phyloP scores from a whole-genome alignment of 2,113 vertebrate genomes.

The Boleophthalmus pectinirostris region DNA sequence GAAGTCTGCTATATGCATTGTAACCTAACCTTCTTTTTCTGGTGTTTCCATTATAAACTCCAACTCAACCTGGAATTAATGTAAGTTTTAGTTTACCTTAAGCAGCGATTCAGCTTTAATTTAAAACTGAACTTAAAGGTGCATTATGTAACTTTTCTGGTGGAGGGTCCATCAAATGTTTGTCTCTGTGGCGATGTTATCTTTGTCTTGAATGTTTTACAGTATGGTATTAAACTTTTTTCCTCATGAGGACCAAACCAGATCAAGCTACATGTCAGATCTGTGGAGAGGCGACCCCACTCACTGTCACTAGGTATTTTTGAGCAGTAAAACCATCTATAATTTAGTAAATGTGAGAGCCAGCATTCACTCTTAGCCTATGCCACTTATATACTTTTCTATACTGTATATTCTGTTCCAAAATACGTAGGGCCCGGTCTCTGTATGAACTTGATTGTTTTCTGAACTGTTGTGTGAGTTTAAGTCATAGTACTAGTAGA shows the following conservation, averaged over 20 bases:
- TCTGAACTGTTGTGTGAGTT: constrained; percentile 44
- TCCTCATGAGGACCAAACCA: too few relatives aligned
- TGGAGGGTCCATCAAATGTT: too few relatives aligned
- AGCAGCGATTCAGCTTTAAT: background rate
- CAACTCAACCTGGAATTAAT: background rate
- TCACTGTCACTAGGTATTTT: too few relatives aligned
- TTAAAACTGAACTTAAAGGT: too few relatives aligned
- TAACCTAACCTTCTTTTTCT: background rate
- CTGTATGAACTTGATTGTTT: constrained; percentile 40
- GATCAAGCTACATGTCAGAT: too few relatives aligned
- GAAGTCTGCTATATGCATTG: too few relatives aligned
- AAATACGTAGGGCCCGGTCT: constrained; percentile 14
- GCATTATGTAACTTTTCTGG: too few relatives aligned
- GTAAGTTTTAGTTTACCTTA: background rate
- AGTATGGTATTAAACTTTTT: too few relatives aligned
- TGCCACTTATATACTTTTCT: background rate
- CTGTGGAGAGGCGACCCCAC: too few relatives aligned
- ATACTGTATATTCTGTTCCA: constrained; percentile 26
- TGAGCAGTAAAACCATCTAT: too few relatives aligned
- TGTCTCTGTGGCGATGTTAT: too few relatives aligned
- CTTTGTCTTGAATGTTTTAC: too few relatives aligned
- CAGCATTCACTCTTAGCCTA: background rate
- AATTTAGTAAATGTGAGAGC: background rate
- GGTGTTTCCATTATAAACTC: constrained; percentile 14
- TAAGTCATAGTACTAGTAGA: constrained; percentile 46